These are phyloP conservation scores for Caenorhabditis sulstoni DNA, from an alignment of 2,888 invertebrate genomes.

Conservation along the genomic window DNA sequence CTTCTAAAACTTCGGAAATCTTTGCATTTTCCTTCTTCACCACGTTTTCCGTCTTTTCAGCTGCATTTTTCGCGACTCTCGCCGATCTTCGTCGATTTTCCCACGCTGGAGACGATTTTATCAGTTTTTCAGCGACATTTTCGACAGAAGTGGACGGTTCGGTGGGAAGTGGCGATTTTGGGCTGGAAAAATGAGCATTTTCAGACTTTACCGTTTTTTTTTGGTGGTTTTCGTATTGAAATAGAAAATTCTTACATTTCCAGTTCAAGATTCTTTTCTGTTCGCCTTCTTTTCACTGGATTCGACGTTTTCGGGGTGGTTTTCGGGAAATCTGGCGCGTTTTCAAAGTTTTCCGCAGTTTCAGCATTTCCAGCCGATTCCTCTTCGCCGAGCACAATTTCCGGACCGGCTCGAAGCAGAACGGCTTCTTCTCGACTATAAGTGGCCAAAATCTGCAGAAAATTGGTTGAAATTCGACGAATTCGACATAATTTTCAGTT, in stretches of 20 bases:
- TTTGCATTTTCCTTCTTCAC: slow-evolving; percentile 46
- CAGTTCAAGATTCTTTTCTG: slow-evolving; percentile 16
- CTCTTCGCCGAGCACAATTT: slow-evolving; percentile 47
- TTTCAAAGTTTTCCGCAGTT: background rate
- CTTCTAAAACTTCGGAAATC: slow-evolving; percentile 29
- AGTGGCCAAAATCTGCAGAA: slow-evolving; percentile 27
- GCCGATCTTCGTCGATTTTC: slow-evolving; percentile 40
- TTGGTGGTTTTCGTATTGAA: background rate
- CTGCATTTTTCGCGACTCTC: slow-evolving; percentile 16
- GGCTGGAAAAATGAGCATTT: slow-evolving; percentile 7
- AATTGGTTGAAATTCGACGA: no score
- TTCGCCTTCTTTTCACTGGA: slow-evolving; percentile 25
- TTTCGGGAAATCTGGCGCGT: no score
- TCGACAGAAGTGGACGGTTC: background rate
- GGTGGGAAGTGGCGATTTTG: background rate
- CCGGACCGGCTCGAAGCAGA: slow-evolving; percentile 47
- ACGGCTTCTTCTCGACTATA: slow-evolving; percentile 54
- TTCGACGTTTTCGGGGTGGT: background rate
- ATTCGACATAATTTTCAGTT: background rate
- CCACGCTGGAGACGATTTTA: slow-evolving; percentile 31
- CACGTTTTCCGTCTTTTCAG: background rate
- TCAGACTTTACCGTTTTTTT: background rate
- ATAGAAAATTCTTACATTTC: background rate
- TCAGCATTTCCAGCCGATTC: background rate
- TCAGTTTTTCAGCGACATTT: slow-evolving; percentile 13